Percentiles rank a stretch among this genome's conserved stretches.
These are phyloP conservation scores for Megastigmus dorsalis DNA, from an alignment of 2,888 invertebrate genomes.

Conservation along the genomic window DNA sequence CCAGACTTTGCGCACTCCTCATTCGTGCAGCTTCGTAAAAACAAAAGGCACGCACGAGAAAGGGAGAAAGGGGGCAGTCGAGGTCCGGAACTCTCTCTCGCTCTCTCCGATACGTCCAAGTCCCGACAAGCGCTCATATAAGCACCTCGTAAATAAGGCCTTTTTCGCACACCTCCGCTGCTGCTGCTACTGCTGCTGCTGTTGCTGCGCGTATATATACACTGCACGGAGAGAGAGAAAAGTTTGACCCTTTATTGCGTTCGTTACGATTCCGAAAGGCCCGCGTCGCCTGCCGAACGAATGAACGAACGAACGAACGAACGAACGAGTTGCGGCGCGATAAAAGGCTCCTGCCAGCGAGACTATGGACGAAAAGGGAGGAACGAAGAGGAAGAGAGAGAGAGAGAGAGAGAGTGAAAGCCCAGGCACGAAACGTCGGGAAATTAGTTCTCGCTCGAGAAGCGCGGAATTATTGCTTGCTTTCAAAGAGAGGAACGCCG, in stretches of 20 bases:
- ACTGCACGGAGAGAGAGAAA: not conserved
- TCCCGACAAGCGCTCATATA: not conserved
- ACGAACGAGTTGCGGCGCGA: slow-evolving; percentile 37
- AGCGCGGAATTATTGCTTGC: slow-evolving; percentile 66
- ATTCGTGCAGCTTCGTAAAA: slow-evolving; percentile 14
- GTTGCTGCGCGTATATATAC: not conserved
- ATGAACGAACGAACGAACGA: not conserved
- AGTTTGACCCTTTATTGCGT: slow-evolving; percentile 42
- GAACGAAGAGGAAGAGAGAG: not conserved
- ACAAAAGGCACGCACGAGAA: slow-evolving; percentile 7
- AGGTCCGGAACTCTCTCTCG: too few relatives aligned
- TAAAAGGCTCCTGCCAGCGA: too few relatives aligned
- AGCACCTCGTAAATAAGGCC: slow-evolving; percentile 46
- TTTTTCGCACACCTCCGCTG: too few relatives aligned
- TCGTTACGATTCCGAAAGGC: slow-evolving; percentile 34
- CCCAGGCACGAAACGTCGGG: slow-evolving; percentile 49
- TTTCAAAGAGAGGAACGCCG: slow-evolving; percentile 60
- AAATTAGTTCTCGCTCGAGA: slow-evolving; percentile 67
- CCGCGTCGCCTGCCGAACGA: slow-evolving; percentile 2
- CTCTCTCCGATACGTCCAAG: not conserved
- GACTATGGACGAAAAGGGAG: slow-evolving; percentile 37
- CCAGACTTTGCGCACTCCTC: not conserved
- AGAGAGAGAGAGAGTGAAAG: slow-evolving; percentile 27
- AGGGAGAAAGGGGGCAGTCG: too few relatives aligned
- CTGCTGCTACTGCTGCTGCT: too few relatives aligned